These are phyloP conservation scores for Hirudo medicinalis DNA, from an alignment of 1,140 invertebrate species.

Conservation along the genomic window DNA sequence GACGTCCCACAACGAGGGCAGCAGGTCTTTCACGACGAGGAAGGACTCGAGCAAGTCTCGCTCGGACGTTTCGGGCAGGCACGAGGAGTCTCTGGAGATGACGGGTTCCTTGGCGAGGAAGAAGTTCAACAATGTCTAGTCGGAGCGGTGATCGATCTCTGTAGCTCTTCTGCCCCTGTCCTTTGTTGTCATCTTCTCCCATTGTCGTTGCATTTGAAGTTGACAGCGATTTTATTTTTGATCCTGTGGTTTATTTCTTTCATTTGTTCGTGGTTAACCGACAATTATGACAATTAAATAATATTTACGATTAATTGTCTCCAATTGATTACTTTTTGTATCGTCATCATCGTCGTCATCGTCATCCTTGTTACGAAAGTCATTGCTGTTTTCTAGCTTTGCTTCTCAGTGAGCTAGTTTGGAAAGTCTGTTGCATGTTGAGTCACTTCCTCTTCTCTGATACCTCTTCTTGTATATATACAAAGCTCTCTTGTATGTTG, in stretches of 20 bases:
- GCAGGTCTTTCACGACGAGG: too few species aligned
- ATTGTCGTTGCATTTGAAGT: too few species aligned
- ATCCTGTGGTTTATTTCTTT: not conserved
- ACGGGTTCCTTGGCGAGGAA: not conserved
- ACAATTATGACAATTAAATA: not conserved
- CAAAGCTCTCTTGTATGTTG: not conserved
- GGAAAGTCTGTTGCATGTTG: not conserved
- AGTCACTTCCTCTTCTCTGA: not conserved
- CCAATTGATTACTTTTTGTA: not conserved
- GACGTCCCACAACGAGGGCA: too few species aligned
- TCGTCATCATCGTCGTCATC: constrained; percentile 1
- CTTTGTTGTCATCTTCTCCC: not conserved
- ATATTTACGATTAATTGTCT: not conserved
- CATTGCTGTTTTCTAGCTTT: not conserved
- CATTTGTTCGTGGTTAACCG: not conserved
- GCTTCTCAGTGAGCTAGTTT: not conserved
- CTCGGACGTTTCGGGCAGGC: not conserved
- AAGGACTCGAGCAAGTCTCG: not conserved
- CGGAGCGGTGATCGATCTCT: not conserved
- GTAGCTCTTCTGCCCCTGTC: not conserved
- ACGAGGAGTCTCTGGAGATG: not conserved
- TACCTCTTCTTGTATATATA: not conserved
- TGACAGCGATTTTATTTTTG: too few species aligned
- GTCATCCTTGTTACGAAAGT: not conserved
- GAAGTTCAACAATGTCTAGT: not conserved